Percentiles rank a stretch among this genome's conserved stretches.
phyloP scores from a whole-genome alignment of 1,140 invertebrate species.

The Apis laboriosa region DNA sequence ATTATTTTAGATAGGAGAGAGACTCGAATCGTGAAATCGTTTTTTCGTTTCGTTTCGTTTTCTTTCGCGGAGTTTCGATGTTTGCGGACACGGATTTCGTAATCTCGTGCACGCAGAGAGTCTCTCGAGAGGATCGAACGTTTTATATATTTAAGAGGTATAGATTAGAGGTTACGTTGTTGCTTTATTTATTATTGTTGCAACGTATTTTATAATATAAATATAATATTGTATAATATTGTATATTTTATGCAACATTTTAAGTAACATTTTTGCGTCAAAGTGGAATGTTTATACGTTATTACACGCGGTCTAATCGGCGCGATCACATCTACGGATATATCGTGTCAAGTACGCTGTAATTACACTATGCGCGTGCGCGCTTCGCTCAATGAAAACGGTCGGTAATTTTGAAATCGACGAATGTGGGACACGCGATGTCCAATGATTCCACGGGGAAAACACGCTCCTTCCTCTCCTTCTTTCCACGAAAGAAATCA shows the following conservation, averaged over 20 bases:
- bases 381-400: conserved; percentile 28
- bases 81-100: too few species aligned
- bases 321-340: neutral
- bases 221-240: too few species aligned
- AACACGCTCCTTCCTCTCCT: neutral
- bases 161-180: too few species aligned
- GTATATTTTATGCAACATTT: too few species aligned
- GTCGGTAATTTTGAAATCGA: conserved; percentile 28
- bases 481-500: too few species aligned
- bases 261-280: neutral
- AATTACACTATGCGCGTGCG: conserved; percentile 29
- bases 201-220: too few species aligned
- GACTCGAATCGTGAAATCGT: neutral
- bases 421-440: conserved; percentile 15
- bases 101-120: too few species aligned
- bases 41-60: neutral
- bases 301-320: neutral
- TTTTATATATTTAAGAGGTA: too few species aligned
- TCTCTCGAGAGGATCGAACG: too few species aligned
- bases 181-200: too few species aligned
- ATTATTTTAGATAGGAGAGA: conserved; percentile 9
- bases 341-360: conserved; percentile 45
- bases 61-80: neutral
- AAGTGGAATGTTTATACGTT: conserved; percentile 4
- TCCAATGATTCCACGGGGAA: conserved; percentile 15